These are phyloP conservation scores for Crenichthys baileyi DNA, from an alignment of 2,797 vertebrate genomes.

Conservation along the genomic window DNA sequence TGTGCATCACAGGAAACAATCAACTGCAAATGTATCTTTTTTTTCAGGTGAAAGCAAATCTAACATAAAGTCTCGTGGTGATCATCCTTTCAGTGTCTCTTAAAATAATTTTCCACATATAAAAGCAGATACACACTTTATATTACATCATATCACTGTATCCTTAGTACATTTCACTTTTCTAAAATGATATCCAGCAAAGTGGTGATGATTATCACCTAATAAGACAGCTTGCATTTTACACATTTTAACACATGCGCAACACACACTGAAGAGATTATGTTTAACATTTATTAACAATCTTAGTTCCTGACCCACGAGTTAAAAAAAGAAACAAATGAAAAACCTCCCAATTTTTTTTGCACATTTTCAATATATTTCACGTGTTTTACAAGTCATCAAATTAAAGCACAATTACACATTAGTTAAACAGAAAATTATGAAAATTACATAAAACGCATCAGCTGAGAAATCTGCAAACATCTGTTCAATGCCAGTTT, in stretches of 20 bases:
- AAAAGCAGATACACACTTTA: too few relatives aligned
- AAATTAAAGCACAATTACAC: slow-evolving; percentile 44
- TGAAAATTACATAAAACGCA: slow-evolving; percentile 1
- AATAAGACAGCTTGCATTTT: background rate
- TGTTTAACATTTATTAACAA: slow-evolving; percentile 63
- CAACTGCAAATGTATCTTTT: too few relatives aligned
- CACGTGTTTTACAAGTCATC: slow-evolving; percentile 53
- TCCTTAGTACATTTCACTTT: too few relatives aligned
- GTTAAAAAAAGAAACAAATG: slow-evolving; percentile 57
- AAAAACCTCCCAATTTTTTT: slow-evolving; percentile 36
- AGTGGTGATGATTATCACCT: background rate
- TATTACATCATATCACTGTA: too few relatives aligned
- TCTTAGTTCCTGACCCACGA: slow-evolving; percentile 51
- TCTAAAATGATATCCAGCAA: background rate
- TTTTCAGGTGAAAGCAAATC: too few relatives aligned
- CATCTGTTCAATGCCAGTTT: slow-evolving; percentile 8
- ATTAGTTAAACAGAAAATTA: slow-evolving; percentile 21
- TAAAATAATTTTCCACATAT: too few relatives aligned
- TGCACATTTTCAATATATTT: slow-evolving; percentile 51
- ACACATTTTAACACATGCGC: background rate
- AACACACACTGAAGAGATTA: slow-evolving; percentile 21
- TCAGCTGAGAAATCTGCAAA: slow-evolving; percentile 26
- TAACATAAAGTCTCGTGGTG: too few relatives aligned
- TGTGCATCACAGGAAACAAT: too few relatives aligned
- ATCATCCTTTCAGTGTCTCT: too few relatives aligned